Evolutionary conservation across 2,888 invertebrate genomes (phyloP).

Genomic region (Thyatira batis): DNA sequence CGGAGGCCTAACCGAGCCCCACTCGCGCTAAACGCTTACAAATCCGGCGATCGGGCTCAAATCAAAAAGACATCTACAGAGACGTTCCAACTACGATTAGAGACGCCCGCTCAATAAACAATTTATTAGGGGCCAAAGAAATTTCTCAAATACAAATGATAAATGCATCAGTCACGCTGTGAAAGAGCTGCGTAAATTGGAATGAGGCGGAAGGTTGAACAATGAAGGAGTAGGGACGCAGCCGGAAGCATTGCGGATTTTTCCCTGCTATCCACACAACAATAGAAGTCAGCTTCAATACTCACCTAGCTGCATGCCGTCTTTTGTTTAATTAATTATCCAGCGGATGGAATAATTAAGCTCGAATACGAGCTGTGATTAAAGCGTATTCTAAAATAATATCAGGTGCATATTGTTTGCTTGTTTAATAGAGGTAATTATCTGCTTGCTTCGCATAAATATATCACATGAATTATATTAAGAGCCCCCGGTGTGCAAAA

Average conservation of each 20-base stretch:
- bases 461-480: slow-evolving; percentile 50
- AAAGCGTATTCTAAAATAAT: slow-evolving; percentile 61
- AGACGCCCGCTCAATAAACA: slow-evolving; percentile 74
- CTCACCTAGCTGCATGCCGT: slow-evolving; percentile 59
- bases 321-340: slow-evolving; percentile 79
- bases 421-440: slow-evolving; percentile 60
- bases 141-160: slow-evolving; percentile 63
- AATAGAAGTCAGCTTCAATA: slow-evolving; percentile 63
- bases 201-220: slow-evolving; percentile 55
- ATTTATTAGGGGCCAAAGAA: slow-evolving; percentile 63
- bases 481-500: slow-evolving; percentile 39
- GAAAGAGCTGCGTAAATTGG: slow-evolving; percentile 66
- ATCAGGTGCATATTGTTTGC: slow-evolving; percentile 62
- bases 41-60: slow-evolving; percentile 66
- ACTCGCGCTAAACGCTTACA: slow-evolving; percentile 70
- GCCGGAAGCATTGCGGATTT: slow-evolving; percentile 70
- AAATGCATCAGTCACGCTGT: slow-evolving; percentile 70
- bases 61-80: slow-evolving; percentile 76
- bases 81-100: slow-evolving; percentile 64
- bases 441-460: slow-evolving; percentile 47
- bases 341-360: slow-evolving; percentile 73
- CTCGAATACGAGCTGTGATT: slow-evolving; percentile 65
- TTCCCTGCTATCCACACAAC: slow-evolving; percentile 71
- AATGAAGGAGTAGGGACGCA: slow-evolving; percentile 52
- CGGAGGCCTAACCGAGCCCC: slow-evolving; percentile 54